Evolutionary conservation across 1,140 invertebrate genomes (phyloP), one percentile per base, ranked within the genome.

Genomic region (Planococcus citri): DNA sequence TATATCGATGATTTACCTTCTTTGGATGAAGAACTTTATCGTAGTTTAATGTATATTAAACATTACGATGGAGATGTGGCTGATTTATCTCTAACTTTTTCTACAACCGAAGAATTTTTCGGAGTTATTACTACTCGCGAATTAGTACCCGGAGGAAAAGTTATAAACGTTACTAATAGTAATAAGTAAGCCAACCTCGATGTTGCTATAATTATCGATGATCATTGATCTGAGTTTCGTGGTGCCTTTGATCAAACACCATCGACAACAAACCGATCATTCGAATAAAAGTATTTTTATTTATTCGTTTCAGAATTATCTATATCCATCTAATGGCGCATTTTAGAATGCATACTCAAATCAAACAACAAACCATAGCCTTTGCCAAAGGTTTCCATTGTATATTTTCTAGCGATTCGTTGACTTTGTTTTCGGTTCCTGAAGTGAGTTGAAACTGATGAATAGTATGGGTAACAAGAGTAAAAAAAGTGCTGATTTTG

Each of bases 271-370:
- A n/a, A n/a, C n/a, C n/a, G n/a, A 20, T 20, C 4, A 22, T 60
- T 60, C 57, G 57, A 60, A 22, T 17, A 60, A 20, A 6, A 9
- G n/a, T 9, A 60, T 37, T 14, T 37, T 14, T 37, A 17, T 21
- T 24, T 24, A 25, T 25, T 14, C 24, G 10, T 9, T 17, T 78
- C 75, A 93, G 90, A 81, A 97, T 98, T 70, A 91, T 91, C 76
- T 98, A 98, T 78, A 95, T 99, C 61, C 97, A 99, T 79, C 81
- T 94, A 73, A 97, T 99, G 94, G 97, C 97, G 1, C 94, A 96
- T 78, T 98, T 97, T 78, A 87, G 95, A 72, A 97, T 99, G 90
- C 92, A 97, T 76, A 88, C 89, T 6, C 96, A 98, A 83, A 97
- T 97, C 71, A 90, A 91, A 75, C 92, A 98, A 69, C 97, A 99